Evolutionary conservation across 2,113 vertebrate genomes (phyloP).

Genomic region (Silurus meridionalis): DNA sequence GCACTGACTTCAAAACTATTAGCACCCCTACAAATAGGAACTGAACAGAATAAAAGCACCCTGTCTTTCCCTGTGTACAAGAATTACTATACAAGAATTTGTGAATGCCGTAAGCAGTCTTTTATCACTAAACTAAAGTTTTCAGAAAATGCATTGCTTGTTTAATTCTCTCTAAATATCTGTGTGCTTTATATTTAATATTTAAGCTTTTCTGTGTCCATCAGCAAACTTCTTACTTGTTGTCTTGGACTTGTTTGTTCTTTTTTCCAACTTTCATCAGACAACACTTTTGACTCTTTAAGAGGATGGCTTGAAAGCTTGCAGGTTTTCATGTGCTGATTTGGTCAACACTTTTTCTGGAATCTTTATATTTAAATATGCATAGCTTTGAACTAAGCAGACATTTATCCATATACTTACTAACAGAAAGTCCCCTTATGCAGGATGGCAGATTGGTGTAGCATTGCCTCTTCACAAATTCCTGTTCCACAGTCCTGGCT

Average conservation of each 20-base stretch:
- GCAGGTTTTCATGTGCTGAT: background rate
- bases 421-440: background rate
- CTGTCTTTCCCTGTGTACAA: background rate
- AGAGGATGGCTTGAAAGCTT: background rate
- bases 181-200: background rate
- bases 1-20: background rate
- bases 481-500: background rate
- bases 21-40: background rate
- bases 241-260: background rate
- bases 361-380: background rate
- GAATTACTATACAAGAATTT: no score
- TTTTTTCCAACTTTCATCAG: conserved; percentile 8
- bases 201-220: background rate
- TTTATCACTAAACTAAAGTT: background rate
- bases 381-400: background rate
- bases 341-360: background rate
- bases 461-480: background rate
- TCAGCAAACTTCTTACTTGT: background rate
- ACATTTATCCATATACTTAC: background rate
- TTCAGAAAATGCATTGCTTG: background rate
- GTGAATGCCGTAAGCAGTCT: background rate
- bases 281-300: conserved; percentile 17
- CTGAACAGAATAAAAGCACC: no score
- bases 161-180: background rate
- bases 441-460: background rate